Base-by-base conservation (phyloP, 2,888 invertebrate species). In the Amitus sp. region DNA sequence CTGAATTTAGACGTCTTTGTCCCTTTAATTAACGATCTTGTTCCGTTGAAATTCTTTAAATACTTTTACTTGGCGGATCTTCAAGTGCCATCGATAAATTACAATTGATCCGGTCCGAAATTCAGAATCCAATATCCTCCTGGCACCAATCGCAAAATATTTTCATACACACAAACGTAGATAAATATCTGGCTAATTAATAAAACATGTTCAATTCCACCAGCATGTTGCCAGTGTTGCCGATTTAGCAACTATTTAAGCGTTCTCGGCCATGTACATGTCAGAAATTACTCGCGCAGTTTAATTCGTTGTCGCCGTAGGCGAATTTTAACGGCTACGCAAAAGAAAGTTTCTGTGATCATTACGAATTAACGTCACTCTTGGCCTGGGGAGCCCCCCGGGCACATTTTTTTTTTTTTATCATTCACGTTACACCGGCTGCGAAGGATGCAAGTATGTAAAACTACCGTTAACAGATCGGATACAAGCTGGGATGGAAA, bases 281-380 rank as follows among this genome's bases (percentile, higher is more conserved):
- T 65, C 61, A 61, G 65, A 57, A 65, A 61, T 65, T 65, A 61
- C 65, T 65, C 65, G 65, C 57, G 51, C 54, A 53, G 58, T 54
- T 65, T 60, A 61, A 65, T 61, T 65, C 65, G 49, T 49, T 52
- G 55, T 51, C 58, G 65, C 65, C 65, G 39, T 47, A 47, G 65
- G 65, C 61, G 52, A 65, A 65, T 65, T 61, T 65, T 65, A 65
- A 65, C 65, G 61, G 61, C 43, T 40, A 50, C 60, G 61, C 50
- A 53, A n/a, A 54, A 61, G 51, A 58, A 61, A 64, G 60, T 60
- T 60, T 64, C 65, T 65, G 58, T 54, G 51, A 65, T 65, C 65
- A 61, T 61, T 65, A 61, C 61, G 65, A 65, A 65, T 65, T 65
- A 65, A 65, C 65, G 57, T 65, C 65, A 65, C 57, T 63, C 57